Conservation (phyloP, 2,797 vertebrate genomes). For the Tachyglossus aculeatus region DNA sequence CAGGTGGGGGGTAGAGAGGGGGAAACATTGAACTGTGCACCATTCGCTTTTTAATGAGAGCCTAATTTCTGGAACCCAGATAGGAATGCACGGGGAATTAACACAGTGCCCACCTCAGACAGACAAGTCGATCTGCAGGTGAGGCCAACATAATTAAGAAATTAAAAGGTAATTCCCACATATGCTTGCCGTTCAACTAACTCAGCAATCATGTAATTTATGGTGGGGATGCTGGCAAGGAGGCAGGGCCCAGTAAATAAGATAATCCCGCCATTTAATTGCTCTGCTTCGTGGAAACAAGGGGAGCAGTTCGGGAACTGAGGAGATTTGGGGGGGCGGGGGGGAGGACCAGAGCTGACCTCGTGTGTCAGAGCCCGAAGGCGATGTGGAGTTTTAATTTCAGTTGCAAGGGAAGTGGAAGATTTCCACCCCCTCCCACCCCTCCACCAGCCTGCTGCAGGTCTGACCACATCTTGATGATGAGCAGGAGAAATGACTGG, state of each 20-base stretch:
- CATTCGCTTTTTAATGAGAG: constrained; percentile 13
- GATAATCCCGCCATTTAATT: constrained; percentile 65
- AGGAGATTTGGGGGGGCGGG: too few relatives aligned
- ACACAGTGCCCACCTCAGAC: constrained; percentile 45
- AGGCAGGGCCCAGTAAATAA: constrained; percentile 73
- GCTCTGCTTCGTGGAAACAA: constrained; percentile 33
- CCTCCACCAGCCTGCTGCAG: fast-evolving
- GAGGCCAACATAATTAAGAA: constrained; percentile 76
- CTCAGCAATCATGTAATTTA: constrained; percentile 68
- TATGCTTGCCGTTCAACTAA: constrained; percentile 65
- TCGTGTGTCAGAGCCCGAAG: constrained; percentile 3
- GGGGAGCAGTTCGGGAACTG: constrained; percentile 10
- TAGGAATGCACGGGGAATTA: constrained; percentile 62
- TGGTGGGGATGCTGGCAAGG: constrained; percentile 57
- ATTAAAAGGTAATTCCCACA: constrained; percentile 79
- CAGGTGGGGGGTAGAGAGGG: background rate
- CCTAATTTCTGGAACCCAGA: constrained; percentile 60
- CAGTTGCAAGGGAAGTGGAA: background rate
- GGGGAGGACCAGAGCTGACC: constrained; percentile 18
- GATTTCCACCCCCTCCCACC: background rate
- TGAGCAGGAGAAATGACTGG: background rate
- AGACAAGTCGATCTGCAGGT: constrained; percentile 71
- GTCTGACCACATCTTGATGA: background rate
- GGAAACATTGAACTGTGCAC: constrained; percentile 32
- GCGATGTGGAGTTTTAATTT: background rate